phyloP scores from a whole-genome alignment of 2,888 invertebrate genomes.

The Drosophila subsilvestris region DNA sequence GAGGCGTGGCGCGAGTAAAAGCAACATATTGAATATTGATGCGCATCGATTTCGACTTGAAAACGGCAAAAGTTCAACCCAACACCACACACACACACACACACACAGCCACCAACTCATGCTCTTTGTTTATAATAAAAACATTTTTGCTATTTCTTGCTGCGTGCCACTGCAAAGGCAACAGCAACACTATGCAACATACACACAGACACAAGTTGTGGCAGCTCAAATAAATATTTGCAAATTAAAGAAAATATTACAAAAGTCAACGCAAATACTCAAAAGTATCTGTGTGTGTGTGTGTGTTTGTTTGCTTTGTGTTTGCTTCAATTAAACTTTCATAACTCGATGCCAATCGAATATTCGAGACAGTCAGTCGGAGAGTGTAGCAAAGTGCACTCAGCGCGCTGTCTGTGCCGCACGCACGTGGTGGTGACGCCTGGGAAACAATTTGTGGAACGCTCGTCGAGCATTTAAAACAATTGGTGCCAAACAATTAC shows the following conservation, averaged over 20 bases:
- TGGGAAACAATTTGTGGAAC: slow-evolving; percentile 71
- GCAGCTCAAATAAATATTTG: background rate
- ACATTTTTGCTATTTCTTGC: slow-evolving; percentile 73
- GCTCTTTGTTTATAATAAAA: slow-evolving; percentile 76
- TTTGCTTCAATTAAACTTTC: background rate
- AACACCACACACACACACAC: slow-evolving; percentile 30
- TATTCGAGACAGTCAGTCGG: slow-evolving; percentile 21
- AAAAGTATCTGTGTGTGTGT: background rate
- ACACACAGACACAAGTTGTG: background rate
- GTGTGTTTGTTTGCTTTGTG: too few relatives aligned
- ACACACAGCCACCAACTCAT: slow-evolving; percentile 7
- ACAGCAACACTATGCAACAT: slow-evolving; percentile 59
- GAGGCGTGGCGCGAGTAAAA: slow-evolving; percentile 60
- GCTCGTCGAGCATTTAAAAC: slow-evolving; percentile 75
- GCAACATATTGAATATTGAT: slow-evolving; percentile 80
- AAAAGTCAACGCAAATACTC: background rate
- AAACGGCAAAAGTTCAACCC: slow-evolving; percentile 66
- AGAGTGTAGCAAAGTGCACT: slow-evolving; percentile 34
- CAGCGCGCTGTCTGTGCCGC: slow-evolving; percentile 23
- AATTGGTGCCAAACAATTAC: slow-evolving; percentile 79
- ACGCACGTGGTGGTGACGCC: slow-evolving; percentile 28
- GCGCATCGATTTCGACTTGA: slow-evolving; percentile 78
- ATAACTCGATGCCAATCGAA: slow-evolving; percentile 30
- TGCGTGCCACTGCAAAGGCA: slow-evolving; percentile 36
- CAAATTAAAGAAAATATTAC: background rate